Conservation (phyloP, 2,888 invertebrate genomes). For the Choristoneura rosaceana region DNA sequence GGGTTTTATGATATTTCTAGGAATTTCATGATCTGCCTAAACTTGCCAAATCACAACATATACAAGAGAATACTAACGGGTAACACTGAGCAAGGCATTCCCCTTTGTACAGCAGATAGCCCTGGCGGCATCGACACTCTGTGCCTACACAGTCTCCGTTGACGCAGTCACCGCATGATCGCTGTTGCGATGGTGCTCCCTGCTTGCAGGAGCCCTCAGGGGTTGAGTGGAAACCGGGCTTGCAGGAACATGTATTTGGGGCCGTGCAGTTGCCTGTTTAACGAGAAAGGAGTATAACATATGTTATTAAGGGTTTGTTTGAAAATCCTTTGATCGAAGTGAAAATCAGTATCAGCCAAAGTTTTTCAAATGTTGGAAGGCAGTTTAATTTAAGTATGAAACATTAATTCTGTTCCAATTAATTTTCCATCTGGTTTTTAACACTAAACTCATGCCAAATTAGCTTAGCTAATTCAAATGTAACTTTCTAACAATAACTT, state of each 20-base stretch:
- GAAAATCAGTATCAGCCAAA: constrained; percentile 43
- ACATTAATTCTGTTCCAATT: no score
- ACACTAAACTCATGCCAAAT: no score
- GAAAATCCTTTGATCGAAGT: no score
- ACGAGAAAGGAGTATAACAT: no score
- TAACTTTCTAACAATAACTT: no score
- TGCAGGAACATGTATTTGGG: constrained; percentile 83
- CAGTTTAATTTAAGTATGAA: no score
- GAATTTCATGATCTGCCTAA: no score
- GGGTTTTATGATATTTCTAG: no score
- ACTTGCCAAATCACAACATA: no score
- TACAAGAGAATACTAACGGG: constrained; percentile 16
- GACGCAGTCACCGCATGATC: constrained; percentile 55
- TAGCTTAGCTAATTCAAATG: no score
- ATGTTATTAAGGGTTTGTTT: constrained; percentile 46
- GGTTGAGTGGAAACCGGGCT: constrained; percentile 65
- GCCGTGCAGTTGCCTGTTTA: constrained; percentile 79
- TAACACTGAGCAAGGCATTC: constrained; percentile 27
- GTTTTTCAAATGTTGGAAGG: no score
- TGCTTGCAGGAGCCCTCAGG: constrained; percentile 55
- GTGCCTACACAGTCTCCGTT: constrained; percentile 76
- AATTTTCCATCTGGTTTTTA: no score
- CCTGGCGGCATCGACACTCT: constrained; percentile 74
- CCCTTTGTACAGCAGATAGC: constrained; percentile 36
- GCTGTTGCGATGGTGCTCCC: constrained; percentile 41